Percentiles rank a stretch among this genome's conserved stretches.
These are phyloP conservation scores for Nysson spinosus DNA, from an alignment of 2,888 invertebrate genomes.

Conservation along the genomic window DNA sequence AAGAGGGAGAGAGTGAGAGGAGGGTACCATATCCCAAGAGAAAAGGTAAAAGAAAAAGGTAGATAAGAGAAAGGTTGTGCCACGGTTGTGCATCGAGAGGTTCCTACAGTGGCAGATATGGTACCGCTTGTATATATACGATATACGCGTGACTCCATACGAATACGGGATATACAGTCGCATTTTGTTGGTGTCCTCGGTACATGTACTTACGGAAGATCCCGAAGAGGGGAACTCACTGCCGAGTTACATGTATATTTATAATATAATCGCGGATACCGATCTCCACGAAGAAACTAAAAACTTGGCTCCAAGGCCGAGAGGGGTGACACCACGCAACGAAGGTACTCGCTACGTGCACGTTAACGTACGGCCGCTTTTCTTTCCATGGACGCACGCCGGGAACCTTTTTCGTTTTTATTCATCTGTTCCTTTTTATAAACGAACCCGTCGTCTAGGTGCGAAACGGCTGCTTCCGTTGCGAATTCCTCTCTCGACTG, in stretches of 20 bases:
- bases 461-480: constrained; percentile 59
- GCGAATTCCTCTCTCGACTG: constrained; percentile 56
- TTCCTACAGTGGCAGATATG: constrained; percentile 57
- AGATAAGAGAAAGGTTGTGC: constrained; percentile 60
- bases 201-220: constrained; percentile 17
- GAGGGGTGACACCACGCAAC: constrained; percentile 7
- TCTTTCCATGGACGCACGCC: constrained; percentile 16
- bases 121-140: constrained; percentile 50
- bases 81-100: no score
- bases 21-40: constrained; percentile 33
- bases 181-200: constrained; percentile 28
- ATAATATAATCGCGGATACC: constrained; percentile 70
- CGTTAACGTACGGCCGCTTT: constrained; percentile 28
- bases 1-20: constrained; percentile 57
- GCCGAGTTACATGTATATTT: constrained; percentile 69
- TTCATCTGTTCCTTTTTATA: constrained; percentile 34
- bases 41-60: background rate
- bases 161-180: constrained; percentile 28
- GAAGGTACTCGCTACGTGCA: constrained; percentile 1
- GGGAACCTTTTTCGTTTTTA: background rate
- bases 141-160: constrained; percentile 47
- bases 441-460: constrained; percentile 42
- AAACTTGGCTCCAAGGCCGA: constrained; percentile 45
- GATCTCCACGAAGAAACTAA: constrained; percentile 57
- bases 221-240: constrained; percentile 23